These are phyloP conservation scores for Panthera tigris DNA, from an alignment of 2,113 vertebrate genomes.

Conservation along the genomic window DNA sequence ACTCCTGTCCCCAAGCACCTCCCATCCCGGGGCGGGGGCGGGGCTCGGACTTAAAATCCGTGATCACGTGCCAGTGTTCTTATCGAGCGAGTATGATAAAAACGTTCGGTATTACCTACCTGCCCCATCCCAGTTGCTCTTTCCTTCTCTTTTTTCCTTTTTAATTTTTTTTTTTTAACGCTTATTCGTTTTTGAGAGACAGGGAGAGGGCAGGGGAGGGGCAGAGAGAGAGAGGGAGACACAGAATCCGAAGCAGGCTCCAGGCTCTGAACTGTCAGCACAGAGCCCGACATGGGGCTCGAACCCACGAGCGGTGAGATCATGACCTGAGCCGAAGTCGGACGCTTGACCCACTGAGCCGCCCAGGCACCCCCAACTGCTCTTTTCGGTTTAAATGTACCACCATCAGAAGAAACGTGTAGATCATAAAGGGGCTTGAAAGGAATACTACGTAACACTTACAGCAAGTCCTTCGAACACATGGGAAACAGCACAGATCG, in stretches of 20 bases:
- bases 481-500: conserved; percentile 83
- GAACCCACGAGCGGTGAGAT: too few relatives aligned
- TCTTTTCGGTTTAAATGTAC: neutral
- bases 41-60: neutral
- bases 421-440: neutral
- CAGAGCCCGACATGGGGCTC: too few relatives aligned
- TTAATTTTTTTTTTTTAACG: too few relatives aligned
- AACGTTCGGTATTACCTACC: neutral
- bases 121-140: neutral
- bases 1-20: rapidly evolving
- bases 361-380: neutral
- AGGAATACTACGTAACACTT: conserved; percentile 62
- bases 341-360: too few relatives aligned
- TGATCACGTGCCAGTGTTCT: neutral
- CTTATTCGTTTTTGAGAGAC: too few relatives aligned
- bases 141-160: neutral
- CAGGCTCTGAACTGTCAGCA: too few relatives aligned
- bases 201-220: too few relatives aligned
- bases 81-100: neutral
- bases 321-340: too few relatives aligned
- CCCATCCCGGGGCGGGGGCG: rapidly evolving
- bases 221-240: too few relatives aligned
- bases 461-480: conserved; percentile 85
- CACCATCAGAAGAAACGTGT: neutral
- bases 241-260: too few relatives aligned